phyloP scores from a whole-genome alignment of 2,113 vertebrate genomes.

The Pleuronectes platessa region DNA sequence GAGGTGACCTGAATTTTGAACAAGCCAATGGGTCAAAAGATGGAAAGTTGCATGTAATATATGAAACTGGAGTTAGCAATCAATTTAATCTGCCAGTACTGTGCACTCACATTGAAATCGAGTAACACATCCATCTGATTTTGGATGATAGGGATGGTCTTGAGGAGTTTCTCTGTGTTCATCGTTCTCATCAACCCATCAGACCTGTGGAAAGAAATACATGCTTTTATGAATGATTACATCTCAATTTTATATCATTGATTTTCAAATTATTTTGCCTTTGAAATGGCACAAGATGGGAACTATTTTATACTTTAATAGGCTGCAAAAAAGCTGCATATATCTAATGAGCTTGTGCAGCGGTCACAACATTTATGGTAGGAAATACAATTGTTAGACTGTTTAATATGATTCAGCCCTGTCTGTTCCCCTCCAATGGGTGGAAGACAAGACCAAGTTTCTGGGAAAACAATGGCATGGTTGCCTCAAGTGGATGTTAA shows the following conservation, averaged over 20 bases:
- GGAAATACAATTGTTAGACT: background rate
- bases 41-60: background rate
- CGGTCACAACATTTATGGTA: background rate
- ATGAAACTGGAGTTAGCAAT: background rate
- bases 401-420: background rate
- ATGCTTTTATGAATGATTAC: background rate
- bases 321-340: background rate
- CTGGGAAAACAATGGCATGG: too few species aligned
- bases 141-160: constrained; percentile 93
- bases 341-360: background rate
- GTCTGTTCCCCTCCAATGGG: too few species aligned
- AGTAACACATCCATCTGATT: constrained; percentile 95
- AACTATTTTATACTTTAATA: background rate
- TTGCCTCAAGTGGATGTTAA: too few species aligned
- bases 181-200: constrained; percentile 97
- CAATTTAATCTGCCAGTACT: background rate
- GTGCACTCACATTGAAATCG: constrained; percentile 91
- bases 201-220: constrained; percentile 76
- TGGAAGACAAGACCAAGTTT: too few species aligned
- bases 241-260: background rate
- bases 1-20: background rate
- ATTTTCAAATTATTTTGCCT: background rate
- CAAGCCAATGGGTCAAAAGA: background rate
- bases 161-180: constrained; percentile 95
- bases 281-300: background rate